Conservation (phyloP, 2,797 vertebrate genomes). For the Rhynchonycteris naso region DNA sequence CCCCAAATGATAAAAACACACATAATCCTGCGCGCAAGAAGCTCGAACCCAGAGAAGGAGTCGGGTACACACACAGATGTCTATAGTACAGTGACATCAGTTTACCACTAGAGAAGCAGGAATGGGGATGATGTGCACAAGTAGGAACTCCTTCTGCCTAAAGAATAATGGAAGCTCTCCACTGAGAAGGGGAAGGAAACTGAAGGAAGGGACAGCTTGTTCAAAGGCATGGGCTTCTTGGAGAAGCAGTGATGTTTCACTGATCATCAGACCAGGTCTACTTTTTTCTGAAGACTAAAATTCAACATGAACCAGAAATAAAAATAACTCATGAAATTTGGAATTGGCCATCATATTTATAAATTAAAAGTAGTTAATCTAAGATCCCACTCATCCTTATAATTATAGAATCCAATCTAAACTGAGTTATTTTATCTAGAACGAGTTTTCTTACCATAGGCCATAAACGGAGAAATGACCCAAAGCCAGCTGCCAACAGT, state of each 20-base stretch:
- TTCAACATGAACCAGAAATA: background rate
- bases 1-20: background rate
- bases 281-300: slow-evolving; percentile 26
- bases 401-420: slow-evolving; percentile 32
- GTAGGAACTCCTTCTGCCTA: background rate
- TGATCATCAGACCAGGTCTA: background rate
- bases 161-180: background rate
- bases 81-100: background rate
- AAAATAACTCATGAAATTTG: slow-evolving; percentile 25
- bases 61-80: background rate
- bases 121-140: background rate
- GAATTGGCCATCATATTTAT: background rate
- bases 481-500: slow-evolving; percentile 96
- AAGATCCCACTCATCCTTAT: background rate
- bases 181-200: background rate
- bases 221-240: background rate
- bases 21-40: background rate
- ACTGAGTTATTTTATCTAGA: slow-evolving; percentile 37
- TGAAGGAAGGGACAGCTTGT: background rate
- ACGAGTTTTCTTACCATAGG: slow-evolving; percentile 91
- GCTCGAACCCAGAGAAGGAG: background rate
- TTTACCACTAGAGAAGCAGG: background rate
- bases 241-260: background rate
- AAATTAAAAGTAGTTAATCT: slow-evolving; percentile 35
- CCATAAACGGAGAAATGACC: slow-evolving; percentile 97